Conservation (phyloP, 2,113 vertebrate genomes). For the Mormyrus iriodes region DNA sequence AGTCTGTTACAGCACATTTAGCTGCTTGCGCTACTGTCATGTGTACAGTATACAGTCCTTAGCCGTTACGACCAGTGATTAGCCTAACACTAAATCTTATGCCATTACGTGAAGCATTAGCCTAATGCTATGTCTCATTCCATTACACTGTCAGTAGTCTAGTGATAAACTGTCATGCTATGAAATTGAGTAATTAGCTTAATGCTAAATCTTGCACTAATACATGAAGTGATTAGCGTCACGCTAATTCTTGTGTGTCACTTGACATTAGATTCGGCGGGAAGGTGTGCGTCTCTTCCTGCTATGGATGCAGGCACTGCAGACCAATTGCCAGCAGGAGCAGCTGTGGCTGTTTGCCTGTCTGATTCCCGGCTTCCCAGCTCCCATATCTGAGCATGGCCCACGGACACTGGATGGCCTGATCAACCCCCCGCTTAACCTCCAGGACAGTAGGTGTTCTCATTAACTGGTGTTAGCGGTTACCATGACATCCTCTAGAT, state of each 20-base stretch:
- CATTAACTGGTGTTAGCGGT: background rate
- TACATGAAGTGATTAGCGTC: background rate
- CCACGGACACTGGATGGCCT: conserved; percentile 89
- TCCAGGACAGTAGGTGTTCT: conserved; percentile 84
- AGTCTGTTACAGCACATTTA: background rate
- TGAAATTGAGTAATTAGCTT: background rate
- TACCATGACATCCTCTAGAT: background rate
- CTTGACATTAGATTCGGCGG: conserved; percentile 75
- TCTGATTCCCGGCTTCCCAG: conserved; percentile 92
- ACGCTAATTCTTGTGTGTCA: background rate
- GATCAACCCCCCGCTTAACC: conserved; percentile 83
- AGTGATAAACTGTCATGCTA: background rate
- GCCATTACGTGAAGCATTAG: background rate
- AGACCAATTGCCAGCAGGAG: conserved; percentile 85
- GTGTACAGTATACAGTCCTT: background rate
- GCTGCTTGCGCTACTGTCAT: background rate
- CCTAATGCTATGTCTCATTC: background rate
- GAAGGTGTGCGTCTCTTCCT: conserved; percentile 94
- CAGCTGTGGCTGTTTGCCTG: conserved; percentile 96
- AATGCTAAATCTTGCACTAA: background rate
- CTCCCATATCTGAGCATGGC: conserved; percentile 78
- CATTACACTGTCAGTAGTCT: background rate
- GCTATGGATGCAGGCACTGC: conserved; percentile 94
- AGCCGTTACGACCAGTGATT: background rate
- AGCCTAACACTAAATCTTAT: background rate